Base-by-base conservation (phyloP, 2,888 invertebrate species). In the Omphaloscelis lunosa region DNA sequence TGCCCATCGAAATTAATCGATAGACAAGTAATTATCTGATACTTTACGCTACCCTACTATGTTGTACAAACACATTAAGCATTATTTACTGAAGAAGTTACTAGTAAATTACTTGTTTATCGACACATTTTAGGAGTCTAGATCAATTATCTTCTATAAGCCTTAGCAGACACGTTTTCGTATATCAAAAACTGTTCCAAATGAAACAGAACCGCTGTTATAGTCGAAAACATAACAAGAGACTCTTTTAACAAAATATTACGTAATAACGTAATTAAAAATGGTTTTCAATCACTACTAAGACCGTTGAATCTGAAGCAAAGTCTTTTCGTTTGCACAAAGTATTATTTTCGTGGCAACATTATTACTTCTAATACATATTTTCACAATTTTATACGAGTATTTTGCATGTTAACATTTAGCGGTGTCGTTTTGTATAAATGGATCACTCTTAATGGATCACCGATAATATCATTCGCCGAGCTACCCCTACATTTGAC, bases 341-440 rank as follows among this genome's bases (percentile, higher is more conserved):
- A 77, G n/a, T 82, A 82, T 77, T 58, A 15, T 9, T 29, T 82
- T 45, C 56, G 51, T 2, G 29, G 67, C 11, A 72, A 73, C n/a
- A 27, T 73, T 17, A 73, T 82, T 4, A 63, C 66, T 34, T 17
- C 45, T 12, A 82, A 70, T 15, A 58, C 58, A 58, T 58, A 27
- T 15, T 0, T 73, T 20, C 82, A 77, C 12, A 34, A 39, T 15
- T 29, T 53, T 11, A 2, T 63, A 0, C 11, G 66, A 27, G 2
- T 63, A 9, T 15, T 78, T 39, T n/a, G 7, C 23, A 27, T 58
- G 23, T 9, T 78, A 17, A n/a, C 41, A 15, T 58, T 2, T 63
- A 56, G 48, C 1, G 27, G 27, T 53, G 6, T 6, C 5, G 0
- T 0, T 41, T 39, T 63, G 3, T n/a, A 51, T 29, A 2, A 65